Evolutionary conservation across 2,888 invertebrate genomes (phyloP), one percentile per base, ranked within the genome.

Genomic region (Cerceris rybyensis): DNA sequence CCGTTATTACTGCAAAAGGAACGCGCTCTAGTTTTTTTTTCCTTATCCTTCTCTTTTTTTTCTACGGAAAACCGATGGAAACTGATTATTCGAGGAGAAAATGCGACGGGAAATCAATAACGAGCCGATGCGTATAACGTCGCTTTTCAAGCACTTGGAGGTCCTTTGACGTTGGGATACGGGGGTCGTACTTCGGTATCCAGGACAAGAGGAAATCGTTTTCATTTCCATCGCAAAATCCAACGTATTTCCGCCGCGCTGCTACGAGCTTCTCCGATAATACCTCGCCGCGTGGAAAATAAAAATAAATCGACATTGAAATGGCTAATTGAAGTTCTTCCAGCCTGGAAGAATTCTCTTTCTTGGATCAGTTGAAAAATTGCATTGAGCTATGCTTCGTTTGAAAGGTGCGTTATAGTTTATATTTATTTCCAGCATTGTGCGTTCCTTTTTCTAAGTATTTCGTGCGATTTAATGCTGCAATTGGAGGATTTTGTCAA

Each of bases 101-200:
- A 80, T 52, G 49, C 78, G 79, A 80, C 74, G 64, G 79, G 60
- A 80, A 80, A 78, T 80, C 79, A 67, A 80, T 80, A 70, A 57
- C 28, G 50, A 59, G 46, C 64, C 70, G 78, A 73, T 78, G 74
- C 78, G 79, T 72, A 66, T 66, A 61, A 65, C 69, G 39, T 11
- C 49, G 63, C 13, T 70, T 70, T 64, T 63, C 63, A 67, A 61
- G 67, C 43, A 41, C 54, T 64, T 66, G 63, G 65, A 50, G 28
- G 17, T 43, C 63, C 59, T 79, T 78, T 67, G 67, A 78, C 67
- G 79, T 63, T 16, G 73, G 46, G 60, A 63, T 66, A 70, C 28
- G 28, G 28, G 66, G 69, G 66, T 59, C 67, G 67, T 7, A 63
- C 46, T 70, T 42, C 60, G 66, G 70, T 70, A 78, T 79, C 70